These are phyloP conservation scores for Drosophila phalerata DNA, from an alignment of 2,888 invertebrate genomes.

Conservation along the genomic window DNA sequence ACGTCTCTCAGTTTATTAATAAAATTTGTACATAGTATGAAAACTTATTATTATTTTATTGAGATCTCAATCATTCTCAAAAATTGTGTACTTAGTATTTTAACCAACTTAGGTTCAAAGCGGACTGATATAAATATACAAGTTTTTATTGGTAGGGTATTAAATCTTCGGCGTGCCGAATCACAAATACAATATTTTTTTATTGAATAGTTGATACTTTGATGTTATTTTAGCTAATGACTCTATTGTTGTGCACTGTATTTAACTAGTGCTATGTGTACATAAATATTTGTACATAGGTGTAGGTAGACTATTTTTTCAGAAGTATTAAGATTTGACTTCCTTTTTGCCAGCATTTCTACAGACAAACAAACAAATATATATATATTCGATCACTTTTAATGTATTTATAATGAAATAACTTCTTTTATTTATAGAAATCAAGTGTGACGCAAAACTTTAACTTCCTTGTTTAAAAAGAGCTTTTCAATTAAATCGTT, in stretches of 20 bases:
- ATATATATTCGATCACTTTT: background rate
- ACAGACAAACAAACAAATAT: background rate
- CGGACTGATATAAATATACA: too few species aligned
- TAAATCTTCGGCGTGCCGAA: too few species aligned
- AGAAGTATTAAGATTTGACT: constrained; percentile 8
- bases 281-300: background rate
- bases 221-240: background rate
- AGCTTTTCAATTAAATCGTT: background rate
- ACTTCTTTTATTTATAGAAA: constrained; percentile 8
- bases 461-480: constrained; percentile 19
- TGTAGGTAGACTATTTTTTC: constrained; percentile 1
- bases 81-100: too few species aligned
- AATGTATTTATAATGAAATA: constrained; percentile 12
- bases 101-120: too few species aligned
- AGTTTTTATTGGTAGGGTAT: too few species aligned
- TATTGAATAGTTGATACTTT: constrained; percentile 3
- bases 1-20: too few species aligned
- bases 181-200: too few species aligned
- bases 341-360: constrained; percentile 4
- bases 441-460: constrained; percentile 1
- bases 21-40: too few species aligned
- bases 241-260: background rate
- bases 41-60: too few species aligned
- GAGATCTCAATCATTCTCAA: too few species aligned
- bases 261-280: background rate